phyloP scores from a whole-genome alignment of 1,140 invertebrate species.

The Pseudomyrmex gracilis region DNA sequence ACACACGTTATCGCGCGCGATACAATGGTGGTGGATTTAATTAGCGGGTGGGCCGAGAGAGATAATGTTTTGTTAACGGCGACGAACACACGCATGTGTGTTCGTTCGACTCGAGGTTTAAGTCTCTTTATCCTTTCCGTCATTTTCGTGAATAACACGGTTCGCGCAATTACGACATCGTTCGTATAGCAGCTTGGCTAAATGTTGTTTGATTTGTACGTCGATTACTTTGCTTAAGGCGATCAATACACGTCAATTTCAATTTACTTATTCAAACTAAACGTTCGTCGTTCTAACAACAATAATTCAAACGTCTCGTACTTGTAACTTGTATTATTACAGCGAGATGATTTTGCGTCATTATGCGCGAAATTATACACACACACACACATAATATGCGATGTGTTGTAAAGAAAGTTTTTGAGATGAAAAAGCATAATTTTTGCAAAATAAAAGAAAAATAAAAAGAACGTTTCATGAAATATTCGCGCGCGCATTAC shows the following conservation, averaged over 20 bases:
- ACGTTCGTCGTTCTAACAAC: not conserved
- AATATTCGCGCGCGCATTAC: not conserved
- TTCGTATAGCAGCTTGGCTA: not conserved
- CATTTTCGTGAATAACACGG: not conserved
- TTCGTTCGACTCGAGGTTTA: not conserved
- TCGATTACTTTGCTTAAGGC: conserved; percentile 9
- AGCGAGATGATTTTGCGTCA: not conserved
- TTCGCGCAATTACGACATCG: not conserved
- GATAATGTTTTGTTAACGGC: conserved; percentile 44
- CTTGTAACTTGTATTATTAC: not conserved
- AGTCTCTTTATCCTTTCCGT: conserved; percentile 26
- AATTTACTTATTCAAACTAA: not conserved
- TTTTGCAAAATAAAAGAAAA: not conserved
- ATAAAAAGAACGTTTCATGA: not conserved
- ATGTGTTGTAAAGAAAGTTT: not conserved
- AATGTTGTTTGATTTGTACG: not conserved
- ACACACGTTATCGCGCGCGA: not conserved
- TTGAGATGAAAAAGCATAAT: not conserved
- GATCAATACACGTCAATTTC: not conserved
- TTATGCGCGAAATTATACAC: not conserved
- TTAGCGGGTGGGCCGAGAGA: conserved; percentile 36
- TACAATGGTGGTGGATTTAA: conserved; percentile 47
- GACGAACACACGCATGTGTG: conserved; percentile 8
- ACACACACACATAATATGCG: not conserved
- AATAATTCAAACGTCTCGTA: not conserved